Evolutionary conservation across 2,888 invertebrate species (phyloP).

Genomic region (Rhagium mordax): DNA sequence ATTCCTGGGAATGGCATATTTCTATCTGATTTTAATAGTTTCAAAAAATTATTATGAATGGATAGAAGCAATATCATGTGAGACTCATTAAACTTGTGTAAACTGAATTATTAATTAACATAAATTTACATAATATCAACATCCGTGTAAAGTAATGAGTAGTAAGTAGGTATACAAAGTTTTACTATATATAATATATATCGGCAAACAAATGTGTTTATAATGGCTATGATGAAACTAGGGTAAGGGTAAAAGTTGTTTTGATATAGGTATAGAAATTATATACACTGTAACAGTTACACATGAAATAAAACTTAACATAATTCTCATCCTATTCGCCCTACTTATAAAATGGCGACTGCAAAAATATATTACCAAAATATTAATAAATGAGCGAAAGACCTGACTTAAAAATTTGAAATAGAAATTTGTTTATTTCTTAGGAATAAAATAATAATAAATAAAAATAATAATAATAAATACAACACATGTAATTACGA

Average conservation of each 20-base stretch:
- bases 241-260: background rate
- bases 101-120: constrained; percentile 5
- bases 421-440: no score
- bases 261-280: background rate
- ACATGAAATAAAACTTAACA: no score
- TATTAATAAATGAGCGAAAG: no score
- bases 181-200: background rate
- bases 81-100: background rate
- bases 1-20: no score
- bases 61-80: background rate
- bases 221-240: background rate
- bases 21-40: background rate
- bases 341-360: no score
- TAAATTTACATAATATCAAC: constrained; percentile 5
- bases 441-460: no score
- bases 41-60: constrained; percentile 1
- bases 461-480: no score
- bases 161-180: no score
- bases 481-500: no score
- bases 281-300: background rate
- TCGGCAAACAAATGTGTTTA: background rate
- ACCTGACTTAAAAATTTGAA: no score
- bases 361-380: no score
- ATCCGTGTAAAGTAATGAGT: background rate
- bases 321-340: no score